These are phyloP conservation scores for Drosophila neutralis DNA, from an alignment of 2,888 invertebrate species.

Conservation along the genomic window DNA sequence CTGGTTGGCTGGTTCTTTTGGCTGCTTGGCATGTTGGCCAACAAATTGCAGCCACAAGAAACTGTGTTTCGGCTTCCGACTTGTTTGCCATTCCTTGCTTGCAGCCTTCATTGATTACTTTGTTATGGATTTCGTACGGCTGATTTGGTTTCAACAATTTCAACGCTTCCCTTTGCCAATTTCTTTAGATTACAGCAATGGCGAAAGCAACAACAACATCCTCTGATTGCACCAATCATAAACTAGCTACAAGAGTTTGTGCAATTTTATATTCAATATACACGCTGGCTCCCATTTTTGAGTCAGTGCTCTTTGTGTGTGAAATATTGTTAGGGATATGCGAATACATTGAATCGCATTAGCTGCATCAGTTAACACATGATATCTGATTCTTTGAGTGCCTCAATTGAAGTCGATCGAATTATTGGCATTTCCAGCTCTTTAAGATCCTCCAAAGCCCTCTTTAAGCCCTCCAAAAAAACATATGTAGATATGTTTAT, in stretches of 20 bases:
- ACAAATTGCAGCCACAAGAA: conserved; percentile 78
- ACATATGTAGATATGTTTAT: conserved; percentile 4
- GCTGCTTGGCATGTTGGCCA: conserved; percentile 69
- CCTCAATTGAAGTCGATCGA: conserved; percentile 14
- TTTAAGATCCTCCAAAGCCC: neutral
- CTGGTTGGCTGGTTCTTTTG: conserved; percentile 33
- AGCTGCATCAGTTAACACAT: conserved; percentile 18
- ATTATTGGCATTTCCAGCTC: neutral
- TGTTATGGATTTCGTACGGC: conserved; percentile 75
- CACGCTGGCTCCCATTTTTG: conserved; percentile 6
- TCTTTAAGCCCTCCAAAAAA: neutral
- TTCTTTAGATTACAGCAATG: conserved; percentile 31
- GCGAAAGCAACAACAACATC: conserved; percentile 19
- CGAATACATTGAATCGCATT: conserved; percentile 5
- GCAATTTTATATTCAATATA: conserved; percentile 54
- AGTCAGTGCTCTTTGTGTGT: conserved; percentile 12
- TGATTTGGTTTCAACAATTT: conserved; percentile 63
- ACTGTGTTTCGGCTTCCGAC: conserved; percentile 61
- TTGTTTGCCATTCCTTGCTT: conserved; percentile 49
- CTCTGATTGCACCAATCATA: conserved; percentile 70
- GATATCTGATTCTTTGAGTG: neutral
- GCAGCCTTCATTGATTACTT: conserved; percentile 76
- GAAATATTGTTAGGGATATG: conserved; percentile 11
- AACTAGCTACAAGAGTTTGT: conserved; percentile 52
- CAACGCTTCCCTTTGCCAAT: conserved; percentile 30